Conservation (phyloP, 2,113 vertebrate species). For the Seriola quinqueradiata region DNA sequence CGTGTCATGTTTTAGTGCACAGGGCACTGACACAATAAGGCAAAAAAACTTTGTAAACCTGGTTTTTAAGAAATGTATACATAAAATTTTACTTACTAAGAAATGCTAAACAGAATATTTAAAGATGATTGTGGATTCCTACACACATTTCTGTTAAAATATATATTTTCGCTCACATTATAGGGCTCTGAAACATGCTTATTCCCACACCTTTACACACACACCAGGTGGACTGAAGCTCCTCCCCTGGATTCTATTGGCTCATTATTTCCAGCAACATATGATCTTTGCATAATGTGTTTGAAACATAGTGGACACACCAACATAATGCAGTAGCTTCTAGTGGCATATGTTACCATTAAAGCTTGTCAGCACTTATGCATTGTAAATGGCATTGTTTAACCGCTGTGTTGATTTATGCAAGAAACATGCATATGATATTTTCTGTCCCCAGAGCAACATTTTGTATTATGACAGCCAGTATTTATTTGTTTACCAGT, state of each 20-base stretch:
- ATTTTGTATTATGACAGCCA: background rate
- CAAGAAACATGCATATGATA: background rate
- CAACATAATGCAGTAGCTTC: background rate
- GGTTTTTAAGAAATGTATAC: background rate
- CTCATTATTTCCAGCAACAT: background rate
- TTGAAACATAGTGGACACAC: conserved; percentile 19
- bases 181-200: background rate
- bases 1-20: background rate
- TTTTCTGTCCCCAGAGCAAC: background rate
- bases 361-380: background rate
- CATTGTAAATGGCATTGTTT: background rate
- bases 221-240: background rate
- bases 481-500: background rate
- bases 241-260: background rate
- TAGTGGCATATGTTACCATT: background rate
- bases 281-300: background rate
- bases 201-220: background rate
- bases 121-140: background rate
- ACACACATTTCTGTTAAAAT: background rate
- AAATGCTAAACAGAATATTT: background rate
- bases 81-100: background rate
- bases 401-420: background rate
- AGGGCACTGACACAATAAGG: background rate
- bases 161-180: background rate
- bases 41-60: background rate